Evolutionary conservation across 2,113 vertebrate species (phyloP).

Genomic region (Psittacus erithacus): DNA sequence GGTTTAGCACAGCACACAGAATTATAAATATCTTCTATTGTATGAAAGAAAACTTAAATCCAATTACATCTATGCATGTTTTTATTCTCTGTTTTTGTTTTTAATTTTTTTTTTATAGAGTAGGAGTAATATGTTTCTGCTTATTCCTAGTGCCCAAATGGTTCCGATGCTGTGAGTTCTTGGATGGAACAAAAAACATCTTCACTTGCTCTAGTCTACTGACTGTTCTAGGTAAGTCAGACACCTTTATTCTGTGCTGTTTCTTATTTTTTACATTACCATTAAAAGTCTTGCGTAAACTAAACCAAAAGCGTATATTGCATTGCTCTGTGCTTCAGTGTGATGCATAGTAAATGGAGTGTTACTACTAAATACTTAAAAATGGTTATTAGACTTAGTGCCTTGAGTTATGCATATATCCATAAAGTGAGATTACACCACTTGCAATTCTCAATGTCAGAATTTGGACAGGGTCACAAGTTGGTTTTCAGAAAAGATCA

Average conservation of each 20-base stretch:
- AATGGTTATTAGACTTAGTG: not conserved
- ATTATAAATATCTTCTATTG: not conserved
- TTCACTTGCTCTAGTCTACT: not conserved
- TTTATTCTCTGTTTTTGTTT: not conserved
- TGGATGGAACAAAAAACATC: not conserved
- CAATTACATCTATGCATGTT: fast-evolving
- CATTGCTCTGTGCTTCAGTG: not conserved
- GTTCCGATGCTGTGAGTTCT: not conserved
- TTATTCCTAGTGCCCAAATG: not conserved
- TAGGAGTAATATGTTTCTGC: not conserved
- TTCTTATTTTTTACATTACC: not conserved
- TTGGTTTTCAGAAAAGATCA: not conserved
- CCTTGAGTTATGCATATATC: not conserved
- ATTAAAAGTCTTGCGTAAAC: not conserved
- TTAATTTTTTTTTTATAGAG: not conserved
- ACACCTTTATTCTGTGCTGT: not conserved
- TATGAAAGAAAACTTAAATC: not conserved
- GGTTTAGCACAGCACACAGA: not conserved
- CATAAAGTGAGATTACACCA: not conserved
- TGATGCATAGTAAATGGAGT: not conserved
- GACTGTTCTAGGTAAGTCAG: not conserved
- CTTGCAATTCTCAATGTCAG: not conserved
- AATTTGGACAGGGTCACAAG: not conserved
- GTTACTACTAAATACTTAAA: not conserved
- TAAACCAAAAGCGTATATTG: not conserved